A percentile compares a stretch with the other conserved stretches of the same genome.
Evolutionary conservation across 2,113 vertebrate genomes (phyloP).

Genomic region (Rhegmatorhina hoffmannsi): DNA sequence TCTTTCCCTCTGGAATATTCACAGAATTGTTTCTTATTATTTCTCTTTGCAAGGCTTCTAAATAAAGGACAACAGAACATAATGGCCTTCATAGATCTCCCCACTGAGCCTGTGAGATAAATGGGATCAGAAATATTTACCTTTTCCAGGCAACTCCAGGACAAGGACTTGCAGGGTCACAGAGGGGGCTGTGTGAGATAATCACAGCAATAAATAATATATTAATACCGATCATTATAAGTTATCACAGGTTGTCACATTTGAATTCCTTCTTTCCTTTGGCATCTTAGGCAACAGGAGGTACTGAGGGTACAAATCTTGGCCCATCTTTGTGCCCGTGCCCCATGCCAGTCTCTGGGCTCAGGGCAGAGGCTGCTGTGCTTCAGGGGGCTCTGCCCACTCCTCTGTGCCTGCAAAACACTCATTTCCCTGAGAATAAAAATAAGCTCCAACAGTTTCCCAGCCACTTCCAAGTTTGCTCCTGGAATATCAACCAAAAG

Average conservation of each 20-base stretch:
- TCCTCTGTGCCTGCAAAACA: not conserved
- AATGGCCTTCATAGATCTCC: not conserved
- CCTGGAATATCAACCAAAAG: not conserved
- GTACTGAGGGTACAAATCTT: not conserved
- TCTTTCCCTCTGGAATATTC: not conserved
- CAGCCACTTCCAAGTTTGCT: not conserved
- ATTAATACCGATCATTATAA: not conserved
- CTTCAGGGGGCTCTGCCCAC: not conserved
- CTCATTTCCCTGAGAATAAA: not conserved
- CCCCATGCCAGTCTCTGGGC: not conserved
- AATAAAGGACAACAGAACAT: not conserved
- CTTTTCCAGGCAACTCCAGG: not conserved
- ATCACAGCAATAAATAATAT: not conserved
- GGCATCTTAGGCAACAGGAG: not conserved
- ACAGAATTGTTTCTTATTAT: not conserved
- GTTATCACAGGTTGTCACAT: not conserved
- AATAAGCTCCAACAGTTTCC: slow-evolving; percentile 31
- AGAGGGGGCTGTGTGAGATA: not conserved
- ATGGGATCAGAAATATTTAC: not conserved
- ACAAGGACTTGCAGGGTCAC: not conserved
- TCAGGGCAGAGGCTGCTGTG: not conserved
- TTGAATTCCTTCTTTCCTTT: not conserved
- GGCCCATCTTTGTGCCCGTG: not conserved
- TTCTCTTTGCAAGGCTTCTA: not conserved
- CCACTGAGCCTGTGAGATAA: not conserved